A percentile compares a stretch with the other conserved stretches of the same genome.
Conservation (phyloP, 1,140 invertebrate species). For the Caenorhabditis tropicalis region DNA sequence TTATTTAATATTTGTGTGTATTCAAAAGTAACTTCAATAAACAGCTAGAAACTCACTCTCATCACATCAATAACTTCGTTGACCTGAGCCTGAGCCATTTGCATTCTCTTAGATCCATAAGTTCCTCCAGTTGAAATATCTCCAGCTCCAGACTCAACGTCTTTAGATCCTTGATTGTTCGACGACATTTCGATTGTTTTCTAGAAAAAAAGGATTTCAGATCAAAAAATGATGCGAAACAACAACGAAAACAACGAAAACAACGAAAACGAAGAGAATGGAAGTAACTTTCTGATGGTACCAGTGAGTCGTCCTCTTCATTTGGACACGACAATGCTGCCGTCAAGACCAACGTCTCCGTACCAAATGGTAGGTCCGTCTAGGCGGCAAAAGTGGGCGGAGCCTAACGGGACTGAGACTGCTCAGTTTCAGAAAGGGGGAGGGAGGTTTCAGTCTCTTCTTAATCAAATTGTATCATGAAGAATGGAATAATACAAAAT, state of each 20-base stretch:
- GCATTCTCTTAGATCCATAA: slow-evolving; percentile 79
- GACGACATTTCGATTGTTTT: background rate
- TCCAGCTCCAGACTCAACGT: slow-evolving; percentile 33
- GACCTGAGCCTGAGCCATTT: slow-evolving; percentile 97
- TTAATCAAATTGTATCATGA: background rate
- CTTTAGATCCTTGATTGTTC: slow-evolving; percentile 40
- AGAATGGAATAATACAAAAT: background rate
- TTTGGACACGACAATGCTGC: background rate
- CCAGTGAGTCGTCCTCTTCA: slow-evolving; percentile 11
- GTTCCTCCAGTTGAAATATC: slow-evolving; percentile 64
- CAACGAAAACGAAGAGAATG: background rate
- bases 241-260: slow-evolving; percentile 39
- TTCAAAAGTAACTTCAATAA: too few relatives aligned
- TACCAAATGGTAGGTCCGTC: background rate
- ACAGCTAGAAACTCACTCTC: slow-evolving; percentile 71
- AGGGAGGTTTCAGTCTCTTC: background rate
- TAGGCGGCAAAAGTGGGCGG: background rate
- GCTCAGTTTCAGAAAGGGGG: too few relatives aligned
- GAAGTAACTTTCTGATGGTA: slow-evolving; percentile 23
- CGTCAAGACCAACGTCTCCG: background rate
- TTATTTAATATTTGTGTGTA: too few relatives aligned
- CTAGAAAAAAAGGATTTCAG: background rate
- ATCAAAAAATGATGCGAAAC: background rate
- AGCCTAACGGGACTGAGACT: background rate
- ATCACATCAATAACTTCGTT: slow-evolving; percentile 81